Conservation (phyloP, 1,140 invertebrate genomes). For the Anadara kagoshimensis region DNA sequence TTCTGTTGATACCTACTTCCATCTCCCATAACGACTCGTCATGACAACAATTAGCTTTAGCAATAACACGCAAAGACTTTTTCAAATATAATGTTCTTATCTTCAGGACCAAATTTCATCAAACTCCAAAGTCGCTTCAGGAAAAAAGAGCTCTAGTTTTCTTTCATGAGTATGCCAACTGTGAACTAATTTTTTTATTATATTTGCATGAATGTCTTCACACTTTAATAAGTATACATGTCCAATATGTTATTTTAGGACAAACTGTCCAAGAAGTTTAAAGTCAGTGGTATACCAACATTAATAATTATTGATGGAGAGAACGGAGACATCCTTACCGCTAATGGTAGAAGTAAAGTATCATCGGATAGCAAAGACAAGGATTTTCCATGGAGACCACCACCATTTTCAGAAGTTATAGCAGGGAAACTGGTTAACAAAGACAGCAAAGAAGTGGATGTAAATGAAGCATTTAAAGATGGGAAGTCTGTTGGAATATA, state of each 20-base stretch:
- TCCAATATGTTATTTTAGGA: constrained; percentile 73
- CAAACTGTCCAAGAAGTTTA: constrained; percentile 81
- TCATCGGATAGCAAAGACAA: constrained; percentile 76
- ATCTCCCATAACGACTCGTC: no score
- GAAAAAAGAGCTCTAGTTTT: no score
- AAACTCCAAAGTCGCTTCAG: no score
- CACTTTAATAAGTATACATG: no score
- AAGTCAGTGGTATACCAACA: constrained; percentile 83
- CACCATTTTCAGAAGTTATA: background rate
- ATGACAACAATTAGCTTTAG: no score
- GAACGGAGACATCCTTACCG: constrained; percentile 77
- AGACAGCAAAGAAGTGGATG: background rate
- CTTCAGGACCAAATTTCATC: no score
- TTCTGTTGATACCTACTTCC: no score
- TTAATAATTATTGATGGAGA: constrained; percentile 75
- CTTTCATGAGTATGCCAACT: no score
- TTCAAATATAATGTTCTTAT: no score
- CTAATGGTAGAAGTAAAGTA: constrained; percentile 80
- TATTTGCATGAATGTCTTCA: no score
- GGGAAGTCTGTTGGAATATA: background rate
- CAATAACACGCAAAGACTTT: no score
- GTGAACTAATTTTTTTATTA: no score
- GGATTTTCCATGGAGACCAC: background rate
- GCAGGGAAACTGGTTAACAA: background rate
- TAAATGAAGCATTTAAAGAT: background rate